phyloP scores from a whole-genome alignment of 1,140 invertebrate genomes.

The Medauroidea extradentata region DNA sequence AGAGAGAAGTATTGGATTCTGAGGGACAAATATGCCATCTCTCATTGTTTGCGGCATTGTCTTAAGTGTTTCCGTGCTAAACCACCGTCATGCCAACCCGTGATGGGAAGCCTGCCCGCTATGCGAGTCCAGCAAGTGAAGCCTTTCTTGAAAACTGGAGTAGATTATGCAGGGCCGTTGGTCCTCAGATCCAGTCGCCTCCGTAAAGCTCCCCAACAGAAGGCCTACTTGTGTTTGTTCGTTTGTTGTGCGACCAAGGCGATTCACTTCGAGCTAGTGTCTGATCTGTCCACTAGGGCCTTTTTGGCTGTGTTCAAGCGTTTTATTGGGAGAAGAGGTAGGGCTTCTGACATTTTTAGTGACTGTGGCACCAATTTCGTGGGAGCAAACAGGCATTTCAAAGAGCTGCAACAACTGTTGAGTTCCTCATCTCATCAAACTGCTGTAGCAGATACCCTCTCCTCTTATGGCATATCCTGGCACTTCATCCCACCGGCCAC shows the following conservation, averaged over 20 bases:
- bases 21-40: constrained; percentile 2
- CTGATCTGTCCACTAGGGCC: constrained; percentile 35
- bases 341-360: constrained; percentile 30
- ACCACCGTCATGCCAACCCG: not conserved
- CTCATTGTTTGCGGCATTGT: constrained; percentile 3
- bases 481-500: constrained; percentile 28
- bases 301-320: constrained; percentile 40
- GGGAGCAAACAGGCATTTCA: constrained; percentile 18
- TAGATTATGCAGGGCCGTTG: constrained; percentile 44
- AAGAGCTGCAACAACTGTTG: not conserved
- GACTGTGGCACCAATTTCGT: constrained; percentile 43
- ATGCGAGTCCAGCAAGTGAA: constrained; percentile 24
- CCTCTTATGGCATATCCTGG: constrained; percentile 20
- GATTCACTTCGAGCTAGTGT: constrained; percentile 43
- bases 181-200: constrained; percentile 27
- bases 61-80: constrained; percentile 8
- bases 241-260: constrained; percentile 43
- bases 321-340: constrained; percentile 40
- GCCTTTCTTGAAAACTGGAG: constrained; percentile 35
- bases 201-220: constrained; percentile 26
- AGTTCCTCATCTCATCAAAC: not conserved
- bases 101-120: constrained; percentile 35
- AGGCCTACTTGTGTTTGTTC: constrained; percentile 43
- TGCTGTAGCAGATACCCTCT: not conserved
- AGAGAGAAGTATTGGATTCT: constrained; percentile 7